Evolutionary conservation across 2,113 vertebrate genomes (phyloP).

Genomic region (Alexandromys fortis): DNA sequence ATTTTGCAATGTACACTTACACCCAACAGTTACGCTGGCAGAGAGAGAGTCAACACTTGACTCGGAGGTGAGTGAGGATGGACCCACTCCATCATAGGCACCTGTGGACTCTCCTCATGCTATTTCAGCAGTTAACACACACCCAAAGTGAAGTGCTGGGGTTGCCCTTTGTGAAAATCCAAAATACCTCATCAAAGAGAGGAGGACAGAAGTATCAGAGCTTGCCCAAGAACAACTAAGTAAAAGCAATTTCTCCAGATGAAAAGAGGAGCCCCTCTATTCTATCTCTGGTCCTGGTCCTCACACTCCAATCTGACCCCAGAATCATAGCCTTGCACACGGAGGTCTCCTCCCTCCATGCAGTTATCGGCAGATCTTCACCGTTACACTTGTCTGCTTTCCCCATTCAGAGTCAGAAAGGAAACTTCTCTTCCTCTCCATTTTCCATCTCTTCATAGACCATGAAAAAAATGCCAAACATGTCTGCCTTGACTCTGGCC

Average conservation of each 20-base stretch:
- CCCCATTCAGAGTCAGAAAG: background rate
- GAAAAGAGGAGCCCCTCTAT: background rate
- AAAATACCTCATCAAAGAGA: background rate
- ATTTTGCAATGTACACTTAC: background rate
- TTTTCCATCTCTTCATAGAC: background rate
- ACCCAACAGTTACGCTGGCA: background rate
- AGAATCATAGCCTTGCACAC: background rate
- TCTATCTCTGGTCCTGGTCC: background rate
- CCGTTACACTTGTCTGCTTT: background rate
- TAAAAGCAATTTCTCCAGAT: background rate
- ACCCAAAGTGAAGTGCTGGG: background rate
- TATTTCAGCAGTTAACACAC: background rate
- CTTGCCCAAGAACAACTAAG: background rate
- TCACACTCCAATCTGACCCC: background rate
- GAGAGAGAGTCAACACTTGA: background rate
- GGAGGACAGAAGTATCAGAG: background rate
- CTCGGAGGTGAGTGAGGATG: background rate
- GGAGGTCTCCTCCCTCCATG: background rate
- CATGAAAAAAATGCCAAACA: background rate
- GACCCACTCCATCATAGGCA: background rate
- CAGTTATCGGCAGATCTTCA: background rate
- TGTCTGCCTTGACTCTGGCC: background rate
- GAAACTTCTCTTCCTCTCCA: background rate
- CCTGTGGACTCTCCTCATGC: background rate
- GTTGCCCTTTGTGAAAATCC: background rate